Conservation (phyloP, 2,113 vertebrate genomes). For the Lipophrys pholis region DNA sequence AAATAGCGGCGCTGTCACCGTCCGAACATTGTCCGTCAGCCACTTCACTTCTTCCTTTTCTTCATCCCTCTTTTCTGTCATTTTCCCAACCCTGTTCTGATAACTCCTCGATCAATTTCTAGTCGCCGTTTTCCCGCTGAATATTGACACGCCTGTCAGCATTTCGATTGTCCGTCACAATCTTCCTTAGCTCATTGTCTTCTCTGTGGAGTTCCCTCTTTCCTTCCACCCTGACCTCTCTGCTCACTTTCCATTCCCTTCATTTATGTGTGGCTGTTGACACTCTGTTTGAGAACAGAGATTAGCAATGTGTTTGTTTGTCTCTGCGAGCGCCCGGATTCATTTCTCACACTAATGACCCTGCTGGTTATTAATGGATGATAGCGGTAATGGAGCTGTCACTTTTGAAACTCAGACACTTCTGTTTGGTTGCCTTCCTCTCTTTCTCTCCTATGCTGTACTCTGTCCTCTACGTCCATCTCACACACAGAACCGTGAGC, state of each 20-base stretch:
- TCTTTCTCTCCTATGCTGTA: neutral
- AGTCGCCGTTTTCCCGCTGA: slow-evolving; percentile 6
- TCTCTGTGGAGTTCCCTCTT: neutral
- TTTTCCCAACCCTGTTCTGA: slow-evolving; percentile 13
- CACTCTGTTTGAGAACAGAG: slow-evolving; percentile 51
- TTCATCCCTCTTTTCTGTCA: neutral
- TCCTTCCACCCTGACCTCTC: slow-evolving; percentile 40
- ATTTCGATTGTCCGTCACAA: slow-evolving; percentile 19
- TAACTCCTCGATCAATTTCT: slow-evolving; percentile 23
- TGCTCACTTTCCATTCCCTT: slow-evolving; percentile 40
- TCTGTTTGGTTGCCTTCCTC: slow-evolving; percentile 18
- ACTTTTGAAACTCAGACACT: slow-evolving; percentile 48
- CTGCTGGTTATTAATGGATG: slow-evolving; percentile 68
- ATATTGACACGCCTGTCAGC: neutral
- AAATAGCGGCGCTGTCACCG: slow-evolving; percentile 46
- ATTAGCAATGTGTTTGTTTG: slow-evolving; percentile 73
- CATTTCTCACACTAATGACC: slow-evolving; percentile 72
- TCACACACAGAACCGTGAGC: neutral
- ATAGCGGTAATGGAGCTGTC: slow-evolving; percentile 67
- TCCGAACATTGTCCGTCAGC: slow-evolving; percentile 14
- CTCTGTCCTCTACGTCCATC: neutral
- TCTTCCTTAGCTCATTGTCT: neutral
- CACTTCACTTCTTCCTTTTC: neutral
- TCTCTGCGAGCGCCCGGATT: slow-evolving; percentile 45
- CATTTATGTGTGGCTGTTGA: slow-evolving; percentile 51